Conservation (phyloP, 2,888 invertebrate species). For the Xanthorhoe spadicearia region DNA sequence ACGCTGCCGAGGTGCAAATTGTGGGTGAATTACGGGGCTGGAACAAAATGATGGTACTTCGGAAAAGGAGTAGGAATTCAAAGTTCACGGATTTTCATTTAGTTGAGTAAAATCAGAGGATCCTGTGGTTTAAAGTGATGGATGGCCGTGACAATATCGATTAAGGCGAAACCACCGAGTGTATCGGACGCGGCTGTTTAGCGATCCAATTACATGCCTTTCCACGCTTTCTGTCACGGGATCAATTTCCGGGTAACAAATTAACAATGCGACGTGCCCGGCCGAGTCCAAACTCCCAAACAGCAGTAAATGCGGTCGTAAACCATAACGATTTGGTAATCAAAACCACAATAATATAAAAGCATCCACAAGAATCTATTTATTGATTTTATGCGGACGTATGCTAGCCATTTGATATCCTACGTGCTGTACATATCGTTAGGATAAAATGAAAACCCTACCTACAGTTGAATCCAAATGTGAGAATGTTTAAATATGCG, state of each 20-base stretch:
- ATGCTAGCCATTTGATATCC: conserved; percentile 39
- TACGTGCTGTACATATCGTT: conserved; percentile 48
- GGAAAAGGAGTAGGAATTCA: conserved; percentile 1
- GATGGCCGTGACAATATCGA: conserved; percentile 46
- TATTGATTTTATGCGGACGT: conserved; percentile 27
- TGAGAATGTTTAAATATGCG: conserved; percentile 72
- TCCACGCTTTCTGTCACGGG: conserved; percentile 66
- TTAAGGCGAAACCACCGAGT: conserved; percentile 46
- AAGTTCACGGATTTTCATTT: conserved; percentile 13
- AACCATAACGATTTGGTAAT: conserved; percentile 58
- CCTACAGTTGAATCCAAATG: conserved; percentile 56
- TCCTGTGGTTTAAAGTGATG: conserved; percentile 27
- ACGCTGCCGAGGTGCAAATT: conserved; percentile 43
- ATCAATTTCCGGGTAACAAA: conserved; percentile 59
- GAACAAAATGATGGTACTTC: conserved; percentile 33
- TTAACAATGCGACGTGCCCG: conserved; percentile 48
- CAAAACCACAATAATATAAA: conserved; percentile 41
- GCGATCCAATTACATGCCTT: conserved; percentile 71
- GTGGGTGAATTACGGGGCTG: conserved; percentile 42
- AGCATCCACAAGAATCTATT: conserved; percentile 39
- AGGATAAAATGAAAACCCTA: conserved; percentile 48
- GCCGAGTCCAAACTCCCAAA: conserved; percentile 48
- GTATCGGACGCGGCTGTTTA: conserved; percentile 59
- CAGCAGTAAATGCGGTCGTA: conserved; percentile 46
- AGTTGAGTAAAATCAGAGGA: conserved; percentile 17